Evolutionary conservation across 2,797 vertebrate species (phyloP).

Genomic region (Gambelia wislizenii): DNA sequence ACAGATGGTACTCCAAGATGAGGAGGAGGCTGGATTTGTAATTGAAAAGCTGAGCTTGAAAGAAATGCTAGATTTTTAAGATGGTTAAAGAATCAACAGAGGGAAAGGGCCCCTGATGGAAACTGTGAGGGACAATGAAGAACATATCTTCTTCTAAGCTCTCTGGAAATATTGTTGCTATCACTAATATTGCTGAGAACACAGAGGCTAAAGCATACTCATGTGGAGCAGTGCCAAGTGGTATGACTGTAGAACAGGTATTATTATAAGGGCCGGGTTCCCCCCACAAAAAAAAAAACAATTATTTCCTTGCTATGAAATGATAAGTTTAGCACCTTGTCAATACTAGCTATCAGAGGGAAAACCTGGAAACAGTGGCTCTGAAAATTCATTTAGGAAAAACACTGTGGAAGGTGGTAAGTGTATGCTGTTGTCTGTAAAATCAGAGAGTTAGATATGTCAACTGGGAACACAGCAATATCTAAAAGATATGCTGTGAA

Average conservation of each 20-base stretch:
- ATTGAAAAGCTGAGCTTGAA: conserved; percentile 5
- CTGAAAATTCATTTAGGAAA: background rate
- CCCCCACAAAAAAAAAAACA: background rate
- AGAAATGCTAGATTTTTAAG: background rate
- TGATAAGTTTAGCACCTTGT: background rate
- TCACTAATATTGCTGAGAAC: background rate
- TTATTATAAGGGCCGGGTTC: background rate
- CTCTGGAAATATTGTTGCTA: background rate
- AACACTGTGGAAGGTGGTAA: background rate
- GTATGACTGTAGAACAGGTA: background rate
- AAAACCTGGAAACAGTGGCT: background rate
- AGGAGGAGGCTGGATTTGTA: background rate
- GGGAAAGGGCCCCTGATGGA: background rate
- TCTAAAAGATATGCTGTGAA: background rate
- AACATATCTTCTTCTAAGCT: background rate
- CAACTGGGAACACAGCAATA: background rate
- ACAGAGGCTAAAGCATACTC: background rate
- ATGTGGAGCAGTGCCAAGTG: background rate
- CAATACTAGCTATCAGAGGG: background rate
- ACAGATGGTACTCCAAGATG: background rate
- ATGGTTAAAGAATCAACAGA: background rate
- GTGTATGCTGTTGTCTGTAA: background rate
- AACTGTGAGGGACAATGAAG: background rate
- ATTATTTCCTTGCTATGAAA: background rate
- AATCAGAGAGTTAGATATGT: background rate